Evolutionary conservation across 2,888 invertebrate genomes (phyloP), one percentile per base, ranked within the genome.

Genomic region (Poecilobothrus nobilitatus): DNA sequence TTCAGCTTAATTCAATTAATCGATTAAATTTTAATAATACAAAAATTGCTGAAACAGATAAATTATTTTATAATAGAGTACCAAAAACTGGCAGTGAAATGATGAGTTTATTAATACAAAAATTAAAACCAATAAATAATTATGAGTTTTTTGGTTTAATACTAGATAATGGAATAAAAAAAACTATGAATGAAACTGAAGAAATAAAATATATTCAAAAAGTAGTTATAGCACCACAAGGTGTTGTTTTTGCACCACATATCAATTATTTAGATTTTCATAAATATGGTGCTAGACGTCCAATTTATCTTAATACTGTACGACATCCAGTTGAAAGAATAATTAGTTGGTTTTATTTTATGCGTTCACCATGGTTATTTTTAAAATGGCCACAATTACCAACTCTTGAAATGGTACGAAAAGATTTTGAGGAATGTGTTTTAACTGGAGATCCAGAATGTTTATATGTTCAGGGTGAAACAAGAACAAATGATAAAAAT

Each of bases 301-400:
- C 94, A 7, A 92, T 94, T 76, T 94, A 94, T 82, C 89, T 94
- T 73, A 94, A 94, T 82, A 83, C 94, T 74, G 92, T 94, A 3
- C 86, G 94, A 20, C 93, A 95, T 81, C 94, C 94, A 0, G 88
- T 94, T 61, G 94, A 95, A 79, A 85, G 94, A 63, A 89, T 93
- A 37, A 92, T 94, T 76, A 93, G 93, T 8, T 94, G 94, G 94
- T 94, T 93, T 78, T 94, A 94, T 81, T 94, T 94, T 80, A 89
- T 92, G 15, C 83, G 94, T 67, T 92, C 93, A 0, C 92, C 93
- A 0, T 94, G 93, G 93, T 74, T 53, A 53, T 53, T 53, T 53
- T 53, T 53, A 18, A 15, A 53, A 15, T 12, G 92, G 74, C 85
- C 91, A 21, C 90, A 90, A 61, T 92, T 92, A 82, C 92, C 71